Percentiles rank a stretch among this genome's conserved stretches.
These are phyloP conservation scores for Homarus gammarus DNA, from an alignment of 2,888 invertebrate species.

Conservation along the genomic window DNA sequence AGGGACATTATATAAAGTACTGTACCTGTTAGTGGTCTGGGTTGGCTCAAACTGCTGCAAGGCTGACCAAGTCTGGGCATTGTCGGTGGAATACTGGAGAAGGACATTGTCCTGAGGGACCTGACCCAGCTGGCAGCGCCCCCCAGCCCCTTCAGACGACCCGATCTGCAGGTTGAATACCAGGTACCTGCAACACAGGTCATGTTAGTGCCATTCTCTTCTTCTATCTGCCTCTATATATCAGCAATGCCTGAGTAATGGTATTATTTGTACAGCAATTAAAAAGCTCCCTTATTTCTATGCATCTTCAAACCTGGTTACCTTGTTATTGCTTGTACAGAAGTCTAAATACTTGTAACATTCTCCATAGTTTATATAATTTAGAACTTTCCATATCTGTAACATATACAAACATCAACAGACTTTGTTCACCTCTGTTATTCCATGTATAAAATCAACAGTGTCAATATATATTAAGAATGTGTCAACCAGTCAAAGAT, in stretches of 20 bases:
- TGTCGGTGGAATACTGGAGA: slow-evolving; percentile 79
- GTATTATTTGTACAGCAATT: too few relatives aligned
- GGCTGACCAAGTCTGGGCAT: slow-evolving; percentile 79
- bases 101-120: slow-evolving; percentile 76
- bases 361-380: too few relatives aligned
- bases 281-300: too few relatives aligned
- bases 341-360: too few relatives aligned
- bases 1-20: too few relatives aligned
- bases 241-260: too few relatives aligned
- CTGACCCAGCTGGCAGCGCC: slow-evolving; percentile 56
- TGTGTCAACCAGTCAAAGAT: neutral
- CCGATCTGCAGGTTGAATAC: slow-evolving; percentile 73
- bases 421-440: too few relatives aligned
- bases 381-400: neutral
- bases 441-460: too few relatives aligned
- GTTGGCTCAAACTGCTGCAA: slow-evolving; percentile 76
- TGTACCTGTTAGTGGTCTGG: slow-evolving; percentile 64
- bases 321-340: too few relatives aligned
- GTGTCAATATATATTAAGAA: too few relatives aligned
- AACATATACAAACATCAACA: neutral
- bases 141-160: slow-evolving; percentile 15
- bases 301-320: too few relatives aligned
- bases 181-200: slow-evolving; percentile 54
- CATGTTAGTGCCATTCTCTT: too few relatives aligned
- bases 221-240: neutral